Conservation (phyloP, 2,797 vertebrate genomes). For the Acridotheres tristis region DNA sequence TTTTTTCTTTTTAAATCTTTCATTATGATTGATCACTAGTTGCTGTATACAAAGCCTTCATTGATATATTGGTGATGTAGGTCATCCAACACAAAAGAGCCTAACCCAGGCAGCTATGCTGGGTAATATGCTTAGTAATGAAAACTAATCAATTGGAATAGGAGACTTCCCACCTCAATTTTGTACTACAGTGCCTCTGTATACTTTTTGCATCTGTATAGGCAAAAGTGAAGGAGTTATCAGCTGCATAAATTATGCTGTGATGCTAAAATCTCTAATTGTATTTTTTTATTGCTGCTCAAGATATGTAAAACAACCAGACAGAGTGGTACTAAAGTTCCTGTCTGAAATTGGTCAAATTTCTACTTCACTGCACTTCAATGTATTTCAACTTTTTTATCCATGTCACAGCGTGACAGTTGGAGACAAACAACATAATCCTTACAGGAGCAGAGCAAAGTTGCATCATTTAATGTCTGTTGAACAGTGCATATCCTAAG, state of each 20-base stretch:
- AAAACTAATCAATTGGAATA: slow-evolving; percentile 7
- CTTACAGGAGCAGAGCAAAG: not conserved
- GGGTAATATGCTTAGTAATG: not conserved
- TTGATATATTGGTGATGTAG: not conserved
- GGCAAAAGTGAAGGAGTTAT: not conserved
- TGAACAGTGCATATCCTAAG: not conserved
- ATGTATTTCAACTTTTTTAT: not conserved
- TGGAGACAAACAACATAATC: not conserved
- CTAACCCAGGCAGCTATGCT: not conserved
- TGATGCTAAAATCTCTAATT: not conserved
- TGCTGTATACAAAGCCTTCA: not conserved
- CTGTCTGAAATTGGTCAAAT: not conserved
- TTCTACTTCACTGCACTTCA: not conserved
- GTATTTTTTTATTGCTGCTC: not conserved
- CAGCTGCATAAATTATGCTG: not conserved
- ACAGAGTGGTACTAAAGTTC: not conserved
- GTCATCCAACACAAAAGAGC: not conserved
- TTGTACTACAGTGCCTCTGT: not conserved
- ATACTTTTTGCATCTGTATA: not conserved
- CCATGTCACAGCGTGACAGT: not conserved
- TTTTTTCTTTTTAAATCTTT: not conserved
- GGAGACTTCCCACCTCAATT: not conserved
- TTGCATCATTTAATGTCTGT: not conserved
- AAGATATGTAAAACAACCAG: not conserved
- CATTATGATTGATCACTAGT: not conserved